Base-by-base conservation (phyloP, 2,888 invertebrate species). In the Sialis lutaria region DNA sequence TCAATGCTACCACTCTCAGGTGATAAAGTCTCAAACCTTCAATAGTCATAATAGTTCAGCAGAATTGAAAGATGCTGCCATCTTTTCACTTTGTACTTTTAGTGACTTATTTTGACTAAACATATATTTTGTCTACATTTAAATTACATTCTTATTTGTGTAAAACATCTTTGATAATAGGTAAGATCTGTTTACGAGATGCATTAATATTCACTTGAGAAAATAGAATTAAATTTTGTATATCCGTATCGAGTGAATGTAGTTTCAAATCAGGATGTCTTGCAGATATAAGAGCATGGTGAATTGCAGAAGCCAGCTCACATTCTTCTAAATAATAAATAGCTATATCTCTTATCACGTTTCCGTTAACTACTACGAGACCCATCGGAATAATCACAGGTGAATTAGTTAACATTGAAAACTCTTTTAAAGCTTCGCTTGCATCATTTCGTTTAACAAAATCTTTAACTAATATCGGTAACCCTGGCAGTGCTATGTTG, bases 181-280 rank as follows among this genome's bases (percentile, higher is more conserved):
- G 80, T 48, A 82, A 62, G 51, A 81, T 74, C 56, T 82, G 81
- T 58, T 84, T 84, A 31, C 84, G 68, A 0, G 81, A 75, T 1
- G 73, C 72, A 40, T 68, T 64, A 0, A 75, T 57, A 56, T 83
- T 81, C 1, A 59, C 56, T 54, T 82, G 80, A 6, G 62, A 63
- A 54, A 73, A 75, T 54, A 75, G 73, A 6, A 58, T 52, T 42
- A 74, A 69, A 46, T 68, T 58, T 34, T 63, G 58, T 35, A 69
- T 64, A 44, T 60, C 58, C 37, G 65, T 59, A 35, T 60, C 57
- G 0, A 60, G 55, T 35, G 61, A 58, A 32, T 60, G 58, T 43
- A 72, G 57, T 2, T 62, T 54, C 1, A 77, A 59, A 0, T 64
- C 53, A 1, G 67, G 68, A 6, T 5, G 10, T 5, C 2, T 22